Conservation (phyloP, 2,888 invertebrate genomes). For the Heliconius charithonia region DNA sequence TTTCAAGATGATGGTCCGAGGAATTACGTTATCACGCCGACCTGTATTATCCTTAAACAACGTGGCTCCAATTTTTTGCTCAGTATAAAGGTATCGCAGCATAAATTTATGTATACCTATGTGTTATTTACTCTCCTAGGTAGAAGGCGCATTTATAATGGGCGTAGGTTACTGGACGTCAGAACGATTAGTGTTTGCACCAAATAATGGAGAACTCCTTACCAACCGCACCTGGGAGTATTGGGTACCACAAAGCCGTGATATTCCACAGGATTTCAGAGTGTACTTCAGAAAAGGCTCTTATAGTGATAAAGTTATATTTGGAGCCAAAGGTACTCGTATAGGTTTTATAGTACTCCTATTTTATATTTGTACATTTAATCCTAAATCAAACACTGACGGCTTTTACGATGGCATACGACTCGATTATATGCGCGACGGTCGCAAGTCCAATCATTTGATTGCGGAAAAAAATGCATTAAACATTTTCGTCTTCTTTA, state of each 20-base stretch:
- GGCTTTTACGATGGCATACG: no score
- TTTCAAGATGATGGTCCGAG: no score
- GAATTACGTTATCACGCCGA: no score
- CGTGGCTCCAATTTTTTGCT: no score
- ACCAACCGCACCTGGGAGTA: slow-evolving; percentile 90
- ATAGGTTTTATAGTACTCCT: slow-evolving; percentile 10
- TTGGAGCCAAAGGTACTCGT: slow-evolving; percentile 59
- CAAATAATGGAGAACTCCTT: slow-evolving; percentile 83
- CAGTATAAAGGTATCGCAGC: no score
- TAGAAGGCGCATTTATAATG: slow-evolving; percentile 89
- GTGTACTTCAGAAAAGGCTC: slow-evolving; percentile 77
- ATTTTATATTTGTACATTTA: neutral
- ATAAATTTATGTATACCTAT: no score
- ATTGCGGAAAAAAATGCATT: no score
- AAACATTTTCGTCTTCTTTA: no score
- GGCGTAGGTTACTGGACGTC: slow-evolving; percentile 87
- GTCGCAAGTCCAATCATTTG: no score
- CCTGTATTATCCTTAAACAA: no score
- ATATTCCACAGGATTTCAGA: slow-evolving; percentile 87
- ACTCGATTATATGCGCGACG: no score
- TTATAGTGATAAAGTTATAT: slow-evolving; percentile 48
- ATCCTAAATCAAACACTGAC: neutral
- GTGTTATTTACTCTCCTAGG: slow-evolving; percentile 37
- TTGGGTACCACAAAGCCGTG: slow-evolving; percentile 86
- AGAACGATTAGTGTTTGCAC: slow-evolving; percentile 85